Base-by-base conservation (phyloP, 2,113 vertebrate genomes). In the Antechinus stuartii region DNA sequence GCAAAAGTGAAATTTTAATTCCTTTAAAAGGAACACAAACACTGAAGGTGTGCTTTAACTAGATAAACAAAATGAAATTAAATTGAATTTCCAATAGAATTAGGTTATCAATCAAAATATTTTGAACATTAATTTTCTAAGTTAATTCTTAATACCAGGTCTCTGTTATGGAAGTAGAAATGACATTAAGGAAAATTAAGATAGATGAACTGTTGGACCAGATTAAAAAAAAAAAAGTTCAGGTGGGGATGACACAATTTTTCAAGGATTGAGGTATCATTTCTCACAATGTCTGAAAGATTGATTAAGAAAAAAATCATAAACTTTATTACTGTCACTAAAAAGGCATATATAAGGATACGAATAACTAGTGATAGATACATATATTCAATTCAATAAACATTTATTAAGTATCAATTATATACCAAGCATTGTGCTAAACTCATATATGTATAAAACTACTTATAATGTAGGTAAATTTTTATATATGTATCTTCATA, bases 1-100 rank as follows among this genome's bases (percentile, higher is more conserved):
- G 93, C 5, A 96, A 94, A 90, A 68, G 55, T 96, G 94, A 96
- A 92, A 94, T 19, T 61, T 91, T 54, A 95, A 90, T 54, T 95
- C 11, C 50, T 92, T 14, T 91, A 61, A 91, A 95, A 23, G 46
- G 90, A 97, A 42, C 89, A 54, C 27, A 90, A 93, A 93, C 61
- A 61, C 0, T 14, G 91, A 92, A 68, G 11, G 46, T 50, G 11
- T 50, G 9, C 9, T 68, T 55, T 2, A 90, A 30, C 27, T 50
- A 27, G 47, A 47, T 90, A 90, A 50, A 90, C 10, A 50, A 26
- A 50, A 50, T 49, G 89, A 90, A 90, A 90, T 50, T 27, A 50
- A 27, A 90, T 61, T 94, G 93, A 91, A 10, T 47, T 95, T 95
- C 11, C 14, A 53, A 4, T 30, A 57, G 7, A 2, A 22, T 93